Base-by-base conservation (phyloP, 2,797 vertebrate genomes). In the Scleropages formosus region DNA sequence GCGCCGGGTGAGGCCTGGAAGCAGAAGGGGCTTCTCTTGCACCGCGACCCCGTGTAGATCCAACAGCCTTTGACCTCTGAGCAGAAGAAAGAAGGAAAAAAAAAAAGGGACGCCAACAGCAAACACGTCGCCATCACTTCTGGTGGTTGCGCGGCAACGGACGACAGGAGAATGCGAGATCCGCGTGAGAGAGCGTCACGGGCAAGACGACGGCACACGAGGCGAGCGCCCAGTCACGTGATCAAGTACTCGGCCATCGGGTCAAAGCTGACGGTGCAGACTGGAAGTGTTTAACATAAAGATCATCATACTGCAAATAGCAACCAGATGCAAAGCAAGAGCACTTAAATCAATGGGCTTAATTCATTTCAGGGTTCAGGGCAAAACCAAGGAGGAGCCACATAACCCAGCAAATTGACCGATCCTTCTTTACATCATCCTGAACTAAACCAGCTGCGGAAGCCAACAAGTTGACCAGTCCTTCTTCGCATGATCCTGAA, bases 81-180 rank as follows among this genome's bases (percentile, higher is more conserved):
- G 81, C 87, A 80, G 82, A 82, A 76, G 75, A 68, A n/a, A 69
- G 85, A 39, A 39, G 31, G 39, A 39, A 39, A 31, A 39, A 31
- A 39, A 39, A 39, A 31, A 39, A 31, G 6, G 31, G 31, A 39
- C 85, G 86, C 78, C 85, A 79, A 85, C 74, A 78, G 78, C 82
- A 68, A 80, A 26, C 51, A 39, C 53, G 67, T 80, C 79, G 59
- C 81, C 67, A 75, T 80, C 79, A 85, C 87, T 84, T 85, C 78
- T 58, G 77, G 75, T 22, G 77, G 86, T 88, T 85, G 84, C 89
- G 81, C 88, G 86, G 88, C 88, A 89, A 91, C 87, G 71, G 75
- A 82, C 86, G 86, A 83, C 79, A 70, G 80, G 82, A 81, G 82
- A 59, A 77, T 75, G 20, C 79, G 49, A 20, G 76, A 82, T 77